Conservation (phyloP, 2,113 vertebrate species). For the Bos javanicus region DNA sequence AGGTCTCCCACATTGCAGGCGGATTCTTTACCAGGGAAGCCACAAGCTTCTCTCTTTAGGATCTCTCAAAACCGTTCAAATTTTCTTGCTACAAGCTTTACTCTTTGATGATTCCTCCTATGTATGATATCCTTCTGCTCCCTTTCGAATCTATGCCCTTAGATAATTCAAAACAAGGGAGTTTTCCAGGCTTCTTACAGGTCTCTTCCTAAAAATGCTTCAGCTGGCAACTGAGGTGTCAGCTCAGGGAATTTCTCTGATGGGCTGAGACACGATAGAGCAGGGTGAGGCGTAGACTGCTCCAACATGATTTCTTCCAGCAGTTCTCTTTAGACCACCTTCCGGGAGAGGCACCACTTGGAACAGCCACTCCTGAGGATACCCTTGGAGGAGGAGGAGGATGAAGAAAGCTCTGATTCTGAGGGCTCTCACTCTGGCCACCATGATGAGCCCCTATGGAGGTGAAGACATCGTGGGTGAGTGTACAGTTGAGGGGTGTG, state of each 20-base stretch:
- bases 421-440: fast-evolving
- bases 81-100: neutral
- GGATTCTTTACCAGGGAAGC: neutral
- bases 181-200: neutral
- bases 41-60: neutral
- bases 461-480: slow-evolving; percentile 15
- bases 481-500: fast-evolving
- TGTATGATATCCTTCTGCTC: neutral
- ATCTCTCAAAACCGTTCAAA: neutral
- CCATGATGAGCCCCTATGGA: neutral
- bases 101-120: neutral
- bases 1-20: fast-evolving
- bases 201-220: neutral
- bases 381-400: neutral
- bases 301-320: neutral
- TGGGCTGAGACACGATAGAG: neutral
- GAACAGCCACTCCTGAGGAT: neutral
- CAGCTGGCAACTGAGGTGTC: neutral
- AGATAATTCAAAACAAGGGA: neutral
- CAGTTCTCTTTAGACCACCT: neutral
- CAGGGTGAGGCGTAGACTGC: neutral
- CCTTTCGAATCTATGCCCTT: neutral
- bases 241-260: neutral
- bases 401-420: neutral
- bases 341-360: neutral